A percentile compares a stretch with the other conserved stretches of the same genome.
Conservation (phyloP, 2,888 invertebrate genomes). For the Neoscelio sp. region DNA sequence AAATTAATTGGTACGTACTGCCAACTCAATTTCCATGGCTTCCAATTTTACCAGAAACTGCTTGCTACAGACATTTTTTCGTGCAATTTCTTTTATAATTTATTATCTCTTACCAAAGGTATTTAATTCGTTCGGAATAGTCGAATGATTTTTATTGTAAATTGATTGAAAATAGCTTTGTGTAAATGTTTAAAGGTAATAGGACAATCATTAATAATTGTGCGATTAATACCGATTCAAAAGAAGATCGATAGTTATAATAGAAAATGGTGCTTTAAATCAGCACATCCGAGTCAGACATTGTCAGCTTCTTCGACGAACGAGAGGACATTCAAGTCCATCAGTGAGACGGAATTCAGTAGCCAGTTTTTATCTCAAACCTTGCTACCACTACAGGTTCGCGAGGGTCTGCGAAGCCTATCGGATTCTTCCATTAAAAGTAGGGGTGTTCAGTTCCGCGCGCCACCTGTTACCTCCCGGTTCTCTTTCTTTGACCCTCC, state of each 20-base stretch:
- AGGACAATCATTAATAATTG: too few relatives aligned
- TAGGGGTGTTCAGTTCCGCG: slow-evolving; percentile 79
- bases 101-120: too few relatives aligned
- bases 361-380: slow-evolving; percentile 77
- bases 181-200: too few relatives aligned
- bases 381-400: slow-evolving; percentile 62
- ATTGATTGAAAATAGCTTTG: too few relatives aligned
- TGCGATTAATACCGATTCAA: slow-evolving; percentile 3
- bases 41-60: too few relatives aligned
- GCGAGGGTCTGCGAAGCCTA: slow-evolving; percentile 51
- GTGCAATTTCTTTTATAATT: background rate
- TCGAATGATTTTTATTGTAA: too few relatives aligned
- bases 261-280: slow-evolving; percentile 44
- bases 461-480: slow-evolving; percentile 80
- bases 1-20: slow-evolving; percentile 73
- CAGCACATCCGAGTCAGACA: slow-evolving; percentile 37
- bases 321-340: slow-evolving; percentile 66
- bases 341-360: slow-evolving; percentile 74
- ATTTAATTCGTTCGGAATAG: too few relatives aligned
- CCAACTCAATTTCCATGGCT: slow-evolving; percentile 70
- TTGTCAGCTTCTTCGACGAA: slow-evolving; percentile 49
- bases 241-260: slow-evolving; percentile 12
- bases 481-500: slow-evolving; percentile 65
- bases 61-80: too few relatives aligned
- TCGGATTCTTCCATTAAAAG: slow-evolving; percentile 63